Conservation (phyloP, 1,140 invertebrate species). For the Pogonomyrmex barbatus region DNA sequence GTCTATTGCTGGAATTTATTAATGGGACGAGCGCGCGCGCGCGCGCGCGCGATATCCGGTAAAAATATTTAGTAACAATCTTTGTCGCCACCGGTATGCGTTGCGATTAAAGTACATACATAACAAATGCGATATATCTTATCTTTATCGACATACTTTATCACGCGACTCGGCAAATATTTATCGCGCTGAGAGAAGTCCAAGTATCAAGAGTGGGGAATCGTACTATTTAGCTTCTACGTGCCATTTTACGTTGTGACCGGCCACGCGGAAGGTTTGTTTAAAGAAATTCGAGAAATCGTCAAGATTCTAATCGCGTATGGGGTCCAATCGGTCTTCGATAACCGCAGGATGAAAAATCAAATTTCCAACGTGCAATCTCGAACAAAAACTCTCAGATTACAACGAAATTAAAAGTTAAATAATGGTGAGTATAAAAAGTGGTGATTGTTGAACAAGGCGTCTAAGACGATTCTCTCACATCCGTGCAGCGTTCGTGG, state of each 20-base stretch:
- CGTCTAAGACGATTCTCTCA: not conserved
- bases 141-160: constrained; percentile 19
- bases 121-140: constrained; percentile 45
- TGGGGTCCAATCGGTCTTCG: not conserved
- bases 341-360: not conserved
- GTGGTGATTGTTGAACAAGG: not conserved
- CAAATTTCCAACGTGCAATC: not conserved
- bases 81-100: not conserved
- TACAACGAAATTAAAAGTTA: not conserved
- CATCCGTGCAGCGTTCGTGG: too few relatives aligned
- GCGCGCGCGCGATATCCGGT: not conserved
- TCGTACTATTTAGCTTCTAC: not conserved
- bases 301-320: not conserved
- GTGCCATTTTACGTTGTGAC: constrained; percentile 22
- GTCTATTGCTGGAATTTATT: not conserved
- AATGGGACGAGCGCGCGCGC: not conserved
- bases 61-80: constrained; percentile 9
- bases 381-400: not conserved
- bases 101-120: constrained; percentile 26
- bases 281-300: not conserved
- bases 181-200: constrained; percentile 14
- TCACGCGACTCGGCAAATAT: constrained; percentile 46
- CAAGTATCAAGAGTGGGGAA: not conserved
- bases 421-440: not conserved
- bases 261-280: not conserved